Percentiles rank a stretch among this genome's conserved stretches.
Evolutionary conservation across 2,113 vertebrate genomes (phyloP).

Genomic region (Mobula birostris): DNA sequence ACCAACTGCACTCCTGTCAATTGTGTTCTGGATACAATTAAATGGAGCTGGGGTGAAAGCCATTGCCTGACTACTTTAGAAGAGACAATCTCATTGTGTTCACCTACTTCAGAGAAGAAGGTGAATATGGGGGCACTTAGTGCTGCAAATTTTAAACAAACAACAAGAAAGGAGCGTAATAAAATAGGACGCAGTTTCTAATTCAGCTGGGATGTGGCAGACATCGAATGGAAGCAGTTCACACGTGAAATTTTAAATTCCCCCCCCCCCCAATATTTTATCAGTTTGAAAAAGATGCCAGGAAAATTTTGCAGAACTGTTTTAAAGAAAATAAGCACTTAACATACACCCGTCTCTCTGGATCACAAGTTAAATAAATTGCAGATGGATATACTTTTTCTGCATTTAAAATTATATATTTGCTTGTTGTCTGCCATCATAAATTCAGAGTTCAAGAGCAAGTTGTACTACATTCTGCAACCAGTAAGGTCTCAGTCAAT

Average conservation of each 20-base stretch:
- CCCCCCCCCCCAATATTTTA: conserved; percentile 25
- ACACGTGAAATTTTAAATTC: conserved; percentile 49
- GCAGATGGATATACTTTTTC: background rate
- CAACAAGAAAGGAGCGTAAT: conserved; percentile 49
- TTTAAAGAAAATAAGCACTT: background rate
- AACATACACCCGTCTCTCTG: background rate
- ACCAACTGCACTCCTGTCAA: conserved; percentile 52
- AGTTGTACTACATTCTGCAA: background rate
- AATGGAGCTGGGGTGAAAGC: conserved; percentile 50
- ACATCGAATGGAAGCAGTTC: conserved; percentile 52
- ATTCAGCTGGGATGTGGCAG: conserved; percentile 47
- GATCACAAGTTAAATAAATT: background rate
- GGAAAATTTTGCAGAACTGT: background rate
- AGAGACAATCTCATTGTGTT: conserved; percentile 57
- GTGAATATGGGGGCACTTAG: conserved; percentile 57
- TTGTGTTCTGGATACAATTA: conserved; percentile 52
- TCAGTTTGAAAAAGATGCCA: background rate
- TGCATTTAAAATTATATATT: background rate
- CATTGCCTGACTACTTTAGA: conserved; percentile 36
- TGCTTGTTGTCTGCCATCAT: background rate
- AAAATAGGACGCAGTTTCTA: conserved; percentile 52
- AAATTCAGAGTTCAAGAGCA: background rate
- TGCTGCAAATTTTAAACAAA: conserved; percentile 57
- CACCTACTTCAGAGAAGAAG: conserved; percentile 60
- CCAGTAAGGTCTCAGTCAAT: background rate